A percentile compares a stretch with the other conserved stretches of the same genome.
phyloP scores from a whole-genome alignment of 2,888 invertebrate genomes.

The Blastobasis lacticolella region DNA sequence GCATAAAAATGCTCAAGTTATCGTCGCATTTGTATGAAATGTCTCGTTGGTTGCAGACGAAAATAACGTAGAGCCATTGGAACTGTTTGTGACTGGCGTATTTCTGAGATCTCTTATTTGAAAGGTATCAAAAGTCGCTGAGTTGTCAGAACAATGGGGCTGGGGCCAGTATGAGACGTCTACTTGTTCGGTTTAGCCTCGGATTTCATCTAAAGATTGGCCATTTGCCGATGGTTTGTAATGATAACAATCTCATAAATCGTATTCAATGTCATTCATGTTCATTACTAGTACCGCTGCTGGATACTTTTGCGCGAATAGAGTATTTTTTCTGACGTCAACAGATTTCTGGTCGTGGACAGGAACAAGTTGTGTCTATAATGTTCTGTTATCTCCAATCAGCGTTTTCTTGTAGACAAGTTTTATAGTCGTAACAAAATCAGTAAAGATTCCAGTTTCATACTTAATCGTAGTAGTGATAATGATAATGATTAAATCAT shows the following conservation, averaged over 20 bases:
- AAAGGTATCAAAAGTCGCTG: slow-evolving; percentile 45
- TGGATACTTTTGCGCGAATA: slow-evolving; percentile 11
- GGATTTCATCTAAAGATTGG: slow-evolving; percentile 32
- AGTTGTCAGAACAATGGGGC: slow-evolving; percentile 38
- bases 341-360: too few relatives aligned
- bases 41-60: too few relatives aligned
- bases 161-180: slow-evolving; percentile 28
- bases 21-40: slow-evolving; percentile 18
- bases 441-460: too few relatives aligned
- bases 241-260: slow-evolving; percentile 39
- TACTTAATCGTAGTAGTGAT: too few relatives aligned
- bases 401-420: too few relatives aligned
- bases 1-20: slow-evolving; percentile 37
- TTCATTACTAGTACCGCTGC: slow-evolving; percentile 12
- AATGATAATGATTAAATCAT: too few relatives aligned
- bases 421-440: too few relatives aligned
- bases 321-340: slow-evolving; percentile 16
- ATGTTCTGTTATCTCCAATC: too few relatives aligned
- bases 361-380: too few relatives aligned
- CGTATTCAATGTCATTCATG: slow-evolving; percentile 34
- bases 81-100: slow-evolving; percentile 22
- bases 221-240: slow-evolving; percentile 29
- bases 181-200: slow-evolving; percentile 24
- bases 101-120: slow-evolving; percentile 36
- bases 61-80: neutral